Evolutionary conservation across 2,797 vertebrate species (phyloP).

Genomic region (Chelmon rostratus): DNA sequence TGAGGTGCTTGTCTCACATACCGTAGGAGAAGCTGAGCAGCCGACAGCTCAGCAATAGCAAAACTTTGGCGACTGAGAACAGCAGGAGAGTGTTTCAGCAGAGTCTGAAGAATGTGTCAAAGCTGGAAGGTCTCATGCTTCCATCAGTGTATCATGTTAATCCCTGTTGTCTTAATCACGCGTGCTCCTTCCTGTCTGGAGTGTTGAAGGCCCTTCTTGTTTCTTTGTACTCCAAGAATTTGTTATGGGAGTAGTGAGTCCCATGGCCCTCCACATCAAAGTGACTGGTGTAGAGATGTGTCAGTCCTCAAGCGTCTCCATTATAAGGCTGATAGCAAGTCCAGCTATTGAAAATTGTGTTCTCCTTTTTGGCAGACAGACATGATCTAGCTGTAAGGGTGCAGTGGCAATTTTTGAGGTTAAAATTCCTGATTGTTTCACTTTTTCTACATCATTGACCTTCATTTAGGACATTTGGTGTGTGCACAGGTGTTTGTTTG

Average conservation of each 20-base stretch:
- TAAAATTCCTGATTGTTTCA: conserved; percentile 18
- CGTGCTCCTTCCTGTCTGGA: neutral
- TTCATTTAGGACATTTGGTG: conserved; percentile 47
- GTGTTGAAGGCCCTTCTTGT: conserved; percentile 6
- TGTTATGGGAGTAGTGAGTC: conserved; percentile 14
- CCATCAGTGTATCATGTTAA: neutral
- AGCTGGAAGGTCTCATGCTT: neutral
- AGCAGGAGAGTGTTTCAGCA: neutral
- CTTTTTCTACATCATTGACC: conserved; percentile 50
- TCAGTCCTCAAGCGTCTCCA: conserved; percentile 18
- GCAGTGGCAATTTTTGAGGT: conserved; percentile 9
- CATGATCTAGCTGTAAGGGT: neutral
- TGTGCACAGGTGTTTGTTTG: conserved; percentile 61
- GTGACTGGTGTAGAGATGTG: conserved; percentile 22
- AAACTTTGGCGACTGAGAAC: neutral
- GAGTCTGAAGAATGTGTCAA: neutral
- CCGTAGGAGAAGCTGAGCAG: neutral
- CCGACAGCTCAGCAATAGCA: neutral
- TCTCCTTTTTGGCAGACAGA: neutral
- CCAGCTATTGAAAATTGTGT: conserved; percentile 2
- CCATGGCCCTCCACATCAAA: conserved; percentile 32
- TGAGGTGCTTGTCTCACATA: neutral
- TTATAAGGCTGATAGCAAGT: conserved; percentile 20
- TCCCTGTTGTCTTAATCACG: conserved; percentile 10
- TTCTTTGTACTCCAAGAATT: conserved; percentile 23